Evolutionary conservation across 2,888 invertebrate species (phyloP).

Genomic region (Agrochola litura): DNA sequence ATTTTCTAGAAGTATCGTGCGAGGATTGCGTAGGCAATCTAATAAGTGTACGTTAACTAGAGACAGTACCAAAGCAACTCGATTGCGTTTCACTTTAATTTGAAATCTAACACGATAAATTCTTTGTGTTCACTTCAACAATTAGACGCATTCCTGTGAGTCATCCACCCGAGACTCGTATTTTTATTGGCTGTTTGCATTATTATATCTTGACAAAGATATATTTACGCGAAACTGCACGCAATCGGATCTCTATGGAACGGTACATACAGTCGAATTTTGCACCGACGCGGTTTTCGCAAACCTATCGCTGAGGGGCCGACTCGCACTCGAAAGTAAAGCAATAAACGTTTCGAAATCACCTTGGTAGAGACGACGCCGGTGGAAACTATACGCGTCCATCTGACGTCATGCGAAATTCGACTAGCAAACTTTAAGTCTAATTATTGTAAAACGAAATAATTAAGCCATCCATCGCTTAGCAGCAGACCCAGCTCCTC

Average conservation of each 20-base stretch:
- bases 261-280: slow-evolving; percentile 73
- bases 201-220: slow-evolving; percentile 80
- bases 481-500: slow-evolving; percentile 66
- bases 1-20: slow-evolving; percentile 64
- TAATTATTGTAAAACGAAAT: slow-evolving; percentile 68
- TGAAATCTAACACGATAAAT: slow-evolving; percentile 84
- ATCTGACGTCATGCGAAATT: slow-evolving; percentile 75
- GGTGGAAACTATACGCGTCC: slow-evolving; percentile 73
- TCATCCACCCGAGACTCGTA: slow-evolving; percentile 87
- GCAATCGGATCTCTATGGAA: slow-evolving; percentile 73
- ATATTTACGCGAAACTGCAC: slow-evolving; percentile 74
- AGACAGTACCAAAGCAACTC: slow-evolving; percentile 66
- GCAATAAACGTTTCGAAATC: slow-evolving; percentile 78
- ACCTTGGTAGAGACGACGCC: slow-evolving; percentile 77
- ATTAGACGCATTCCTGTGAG: slow-evolving; percentile 88
- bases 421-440: slow-evolving; percentile 68
- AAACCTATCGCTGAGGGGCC: slow-evolving; percentile 65
- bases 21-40: slow-evolving; percentile 56
- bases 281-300: slow-evolving; percentile 65
- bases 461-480: slow-evolving; percentile 57
- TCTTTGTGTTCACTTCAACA: slow-evolving; percentile 82
- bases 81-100: slow-evolving; percentile 81
- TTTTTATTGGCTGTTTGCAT: slow-evolving; percentile 87
- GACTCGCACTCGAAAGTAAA: slow-evolving; percentile 76
- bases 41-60: slow-evolving; percentile 57